A percentile compares a stretch with the other conserved stretches of the same genome.
Evolutionary conservation across 2,113 vertebrate species (phyloP).

Genomic region (Ptilorrhoa leucosticta): DNA sequence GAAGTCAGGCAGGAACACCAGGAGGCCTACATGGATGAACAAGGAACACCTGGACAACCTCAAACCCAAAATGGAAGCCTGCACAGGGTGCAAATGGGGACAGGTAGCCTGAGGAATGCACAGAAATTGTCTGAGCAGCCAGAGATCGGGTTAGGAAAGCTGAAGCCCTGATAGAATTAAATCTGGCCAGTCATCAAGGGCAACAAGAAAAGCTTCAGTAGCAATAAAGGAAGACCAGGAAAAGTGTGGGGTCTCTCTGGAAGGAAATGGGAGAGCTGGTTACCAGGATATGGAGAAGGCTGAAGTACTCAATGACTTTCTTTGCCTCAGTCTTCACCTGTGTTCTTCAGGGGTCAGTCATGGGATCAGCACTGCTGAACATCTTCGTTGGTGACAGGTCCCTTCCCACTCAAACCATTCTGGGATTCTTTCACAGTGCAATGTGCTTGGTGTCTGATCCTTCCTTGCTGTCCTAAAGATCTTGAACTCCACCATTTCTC

Average conservation of each 20-base stretch:
- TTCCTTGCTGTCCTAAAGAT: neutral
- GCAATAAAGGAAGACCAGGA: neutral
- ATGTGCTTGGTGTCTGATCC: neutral
- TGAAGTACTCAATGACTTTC: neutral
- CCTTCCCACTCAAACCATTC: neutral
- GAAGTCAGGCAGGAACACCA: neutral
- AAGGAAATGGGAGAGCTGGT: neutral
- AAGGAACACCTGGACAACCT: neutral
- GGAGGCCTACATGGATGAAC: neutral
- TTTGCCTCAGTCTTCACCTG: neutral
- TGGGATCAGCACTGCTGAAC: neutral
- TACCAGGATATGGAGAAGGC: neutral
- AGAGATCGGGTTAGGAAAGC: neutral
- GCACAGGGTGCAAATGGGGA: neutral
- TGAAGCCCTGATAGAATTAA: neutral
- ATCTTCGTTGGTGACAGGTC: neutral
- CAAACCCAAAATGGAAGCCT: neutral
- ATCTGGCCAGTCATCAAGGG: neutral
- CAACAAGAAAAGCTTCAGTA: neutral
- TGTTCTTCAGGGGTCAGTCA: neutral
- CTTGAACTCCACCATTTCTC: neutral
- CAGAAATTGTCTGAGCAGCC: neutral
- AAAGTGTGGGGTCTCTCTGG: neutral
- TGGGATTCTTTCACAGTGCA: neutral
- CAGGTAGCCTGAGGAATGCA: neutral